Base-by-base conservation (phyloP, 2,888 invertebrate genomes). In the Sclerodermus sp. region DNA sequence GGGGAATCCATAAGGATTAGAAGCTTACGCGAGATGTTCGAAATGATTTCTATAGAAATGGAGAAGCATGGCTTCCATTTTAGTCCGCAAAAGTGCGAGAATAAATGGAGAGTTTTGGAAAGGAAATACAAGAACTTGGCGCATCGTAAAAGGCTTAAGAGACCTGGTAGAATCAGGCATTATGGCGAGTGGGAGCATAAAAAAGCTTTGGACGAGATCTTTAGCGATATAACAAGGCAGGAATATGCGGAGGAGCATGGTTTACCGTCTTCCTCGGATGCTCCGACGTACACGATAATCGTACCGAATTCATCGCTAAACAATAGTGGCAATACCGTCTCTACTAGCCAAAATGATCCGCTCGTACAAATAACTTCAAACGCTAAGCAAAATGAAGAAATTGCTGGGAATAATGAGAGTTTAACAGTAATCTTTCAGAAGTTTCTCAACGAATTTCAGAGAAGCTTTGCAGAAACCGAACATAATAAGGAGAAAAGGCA, bases 71-170 rank as follows among this genome's bases (percentile, higher is more conserved):
- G 70, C 1, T 74, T 66, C 42, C 65, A 56, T 51, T 75, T 75
- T 42, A 74, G 68, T 41, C 62, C 74, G 0, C 75, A 75, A 44
- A 75, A 75, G 37, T 76, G 75, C 47, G 75, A 75, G 45, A 76
- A 76, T 52, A 76, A 76, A 45, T 75, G 75, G 75, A 65, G 74
- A 9, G 75, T 75, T 0, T 50, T 74, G 1, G 75, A 74, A 37
- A 66, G 75, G 9, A 75, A 75, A 36, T 75, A 75, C 49, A 75
- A 73, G 49, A 74, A 74, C 43, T 62, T 76, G 2, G 65, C 70
- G 8, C 61, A 62, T n/a, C 62, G 74, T 2, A 71, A 75, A 29
- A 64, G 62, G 32, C 16, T 71, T 10, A 75, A 74, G 43, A 76
- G 71, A 17, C 75, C 75, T 0, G 75, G 75, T 1, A 64, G 74